Evolutionary conservation across 2,113 vertebrate genomes (phyloP).

Genomic region (Vanacampus margaritifer): DNA sequence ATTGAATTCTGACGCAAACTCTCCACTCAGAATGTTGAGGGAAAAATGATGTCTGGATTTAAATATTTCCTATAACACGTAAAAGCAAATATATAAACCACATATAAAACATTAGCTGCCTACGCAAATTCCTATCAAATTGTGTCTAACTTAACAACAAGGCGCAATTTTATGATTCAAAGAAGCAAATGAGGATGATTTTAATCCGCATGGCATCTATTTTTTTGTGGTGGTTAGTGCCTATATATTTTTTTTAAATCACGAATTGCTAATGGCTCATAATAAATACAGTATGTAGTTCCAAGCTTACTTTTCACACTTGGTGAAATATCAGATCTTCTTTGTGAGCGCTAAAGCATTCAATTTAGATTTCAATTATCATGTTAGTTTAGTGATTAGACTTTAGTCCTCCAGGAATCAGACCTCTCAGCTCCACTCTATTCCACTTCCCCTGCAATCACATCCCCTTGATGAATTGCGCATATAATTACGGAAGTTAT

Average conservation of each 20-base stretch:
- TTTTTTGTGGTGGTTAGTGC: not conserved
- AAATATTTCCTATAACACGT: constrained; percentile 5
- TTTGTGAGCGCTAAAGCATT: constrained; percentile 66
- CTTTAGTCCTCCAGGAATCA: constrained; percentile 78
- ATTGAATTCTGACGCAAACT: constrained; percentile 28
- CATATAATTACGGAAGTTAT: constrained; percentile 81
- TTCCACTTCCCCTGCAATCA: constrained; percentile 79
- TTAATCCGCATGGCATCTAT: not conserved
- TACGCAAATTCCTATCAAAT: not conserved
- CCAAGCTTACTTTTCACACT: constrained; percentile 28
- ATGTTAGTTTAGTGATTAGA: constrained; percentile 82
- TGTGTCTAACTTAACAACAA: not conserved
- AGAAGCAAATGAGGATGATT: not conserved
- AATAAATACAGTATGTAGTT: constrained; percentile 13
- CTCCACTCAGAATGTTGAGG: constrained; percentile 15
- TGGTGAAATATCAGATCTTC: not conserved
- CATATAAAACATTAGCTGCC: not conserved
- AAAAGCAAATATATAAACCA: not conserved
- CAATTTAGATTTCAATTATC: constrained; percentile 82
- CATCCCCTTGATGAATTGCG: constrained; percentile 80
- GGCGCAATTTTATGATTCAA: not conserved
- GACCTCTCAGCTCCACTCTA: constrained; percentile 68
- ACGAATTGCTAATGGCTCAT: constrained; percentile 17
- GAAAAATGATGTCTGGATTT: constrained; percentile 12
- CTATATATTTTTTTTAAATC: not conserved